A percentile compares a stretch with the other conserved stretches of the same genome.
These are phyloP conservation scores for Poecilia picta DNA, from an alignment of 2,797 vertebrate genomes.

Conservation along the genomic window DNA sequence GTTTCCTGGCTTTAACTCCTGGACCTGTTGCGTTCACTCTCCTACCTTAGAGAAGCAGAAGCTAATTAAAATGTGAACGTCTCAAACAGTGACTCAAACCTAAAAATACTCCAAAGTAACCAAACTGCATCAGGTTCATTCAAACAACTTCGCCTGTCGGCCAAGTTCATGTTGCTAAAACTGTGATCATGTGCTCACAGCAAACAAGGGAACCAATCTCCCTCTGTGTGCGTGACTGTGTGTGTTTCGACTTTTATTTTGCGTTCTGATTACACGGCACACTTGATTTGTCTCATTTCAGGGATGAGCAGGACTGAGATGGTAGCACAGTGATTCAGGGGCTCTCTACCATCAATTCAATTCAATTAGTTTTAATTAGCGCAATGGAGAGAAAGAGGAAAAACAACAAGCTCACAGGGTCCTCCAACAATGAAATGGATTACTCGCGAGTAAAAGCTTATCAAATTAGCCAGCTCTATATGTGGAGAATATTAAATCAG, in stretches of 20 bases:
- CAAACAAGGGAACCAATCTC: slow-evolving; percentile 59
- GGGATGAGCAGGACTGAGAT: slow-evolving; percentile 72
- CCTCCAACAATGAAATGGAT: slow-evolving; percentile 76
- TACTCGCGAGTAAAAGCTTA: slow-evolving; percentile 77
- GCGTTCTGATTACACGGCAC: slow-evolving; percentile 72
- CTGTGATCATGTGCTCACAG: slow-evolving; percentile 54
- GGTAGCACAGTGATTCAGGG: slow-evolving; percentile 50
- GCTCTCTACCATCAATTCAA: slow-evolving; percentile 70
- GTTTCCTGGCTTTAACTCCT: not conserved
- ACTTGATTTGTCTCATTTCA: slow-evolving; percentile 79
- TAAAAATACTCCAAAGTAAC: not conserved
- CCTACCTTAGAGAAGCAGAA: not conserved
- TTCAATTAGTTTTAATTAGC: slow-evolving; percentile 80
- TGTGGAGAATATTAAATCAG: slow-evolving; percentile 72
- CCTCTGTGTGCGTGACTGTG: slow-evolving; percentile 2
- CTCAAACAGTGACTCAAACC: slow-evolving; percentile 1
- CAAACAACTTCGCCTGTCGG: slow-evolving; percentile 25
- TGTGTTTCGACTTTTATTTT: slow-evolving; percentile 47
- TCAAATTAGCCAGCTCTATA: slow-evolving; percentile 74
- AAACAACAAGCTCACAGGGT: slow-evolving; percentile 59
- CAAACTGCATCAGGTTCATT: slow-evolving; percentile 36
- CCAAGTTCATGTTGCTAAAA: slow-evolving; percentile 53
- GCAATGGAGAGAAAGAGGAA: slow-evolving; percentile 62
- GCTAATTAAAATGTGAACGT: not conserved
- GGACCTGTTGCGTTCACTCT: not conserved